Evolutionary conservation across 1,140 invertebrate species (phyloP).

Genomic region (Liolophura sinensis): DNA sequence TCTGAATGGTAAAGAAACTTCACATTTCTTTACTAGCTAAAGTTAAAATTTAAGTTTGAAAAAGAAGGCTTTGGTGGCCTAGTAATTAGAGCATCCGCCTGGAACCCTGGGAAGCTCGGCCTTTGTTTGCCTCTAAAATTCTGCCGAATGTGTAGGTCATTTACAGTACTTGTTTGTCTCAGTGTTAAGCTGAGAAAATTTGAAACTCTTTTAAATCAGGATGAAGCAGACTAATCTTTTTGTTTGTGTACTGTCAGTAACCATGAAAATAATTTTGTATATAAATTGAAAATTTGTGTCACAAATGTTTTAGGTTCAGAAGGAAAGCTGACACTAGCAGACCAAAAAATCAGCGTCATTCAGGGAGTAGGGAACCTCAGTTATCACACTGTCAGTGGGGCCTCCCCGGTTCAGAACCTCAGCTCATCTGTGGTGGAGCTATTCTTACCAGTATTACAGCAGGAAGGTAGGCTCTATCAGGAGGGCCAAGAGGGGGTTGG

Average conservation of each 20-base stretch:
- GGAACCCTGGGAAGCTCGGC: too few species aligned
- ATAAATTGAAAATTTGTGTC: background rate
- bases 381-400: conserved; percentile 70
- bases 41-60: conserved; percentile 5
- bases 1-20: conserved; percentile 74
- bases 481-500: background rate
- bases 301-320: conserved; percentile 67
- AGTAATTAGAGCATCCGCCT: too few species aligned
- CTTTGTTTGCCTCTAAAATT: too few species aligned
- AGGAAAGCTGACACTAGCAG: conserved; percentile 86
- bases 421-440: conserved; percentile 68
- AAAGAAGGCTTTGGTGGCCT: too few species aligned
- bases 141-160: too few species aligned
- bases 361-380: conserved; percentile 79
- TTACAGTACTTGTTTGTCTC: too few species aligned
- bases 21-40: too few species aligned
- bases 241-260: too few species aligned
- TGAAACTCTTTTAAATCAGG: too few species aligned
- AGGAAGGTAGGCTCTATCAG: conserved; percentile 65
- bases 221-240: too few species aligned
- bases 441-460: conserved; percentile 80
- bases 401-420: conserved; percentile 64
- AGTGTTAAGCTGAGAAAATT: too few species aligned
- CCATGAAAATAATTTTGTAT: too few species aligned
- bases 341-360: conserved; percentile 87